Conservation (phyloP, 1,140 invertebrate species). For the Caenorhabditis remanei region DNA sequence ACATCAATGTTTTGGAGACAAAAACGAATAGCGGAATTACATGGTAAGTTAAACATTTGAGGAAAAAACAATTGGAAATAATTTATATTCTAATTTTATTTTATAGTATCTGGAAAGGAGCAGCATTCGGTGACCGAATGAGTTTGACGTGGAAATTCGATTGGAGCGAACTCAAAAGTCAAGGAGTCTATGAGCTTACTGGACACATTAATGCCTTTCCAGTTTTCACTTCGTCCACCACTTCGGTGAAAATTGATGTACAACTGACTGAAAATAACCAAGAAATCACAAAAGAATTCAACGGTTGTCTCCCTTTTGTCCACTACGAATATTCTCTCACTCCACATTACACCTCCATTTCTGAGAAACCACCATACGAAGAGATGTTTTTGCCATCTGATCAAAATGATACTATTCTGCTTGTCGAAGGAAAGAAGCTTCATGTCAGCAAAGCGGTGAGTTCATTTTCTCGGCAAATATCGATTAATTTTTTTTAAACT, state of each 20-base stretch:
- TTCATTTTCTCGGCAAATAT: no score
- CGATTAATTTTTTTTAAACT: no score
- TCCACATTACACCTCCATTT: neutral
- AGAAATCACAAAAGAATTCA: neutral
- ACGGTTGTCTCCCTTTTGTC: neutral
- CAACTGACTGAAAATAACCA: neutral
- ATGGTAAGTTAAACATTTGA: no score
- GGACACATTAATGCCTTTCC: neutral
- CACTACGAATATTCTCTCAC: neutral
- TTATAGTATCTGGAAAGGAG: no score
- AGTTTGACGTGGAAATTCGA: neutral
- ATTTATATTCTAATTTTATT: no score
- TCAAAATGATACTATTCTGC: neutral
- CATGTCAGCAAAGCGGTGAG: neutral
- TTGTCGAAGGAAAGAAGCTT: neutral
- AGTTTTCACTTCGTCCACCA: neutral
- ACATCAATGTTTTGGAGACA: no score
- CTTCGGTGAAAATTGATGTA: neutral
- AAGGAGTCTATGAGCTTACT: neutral
- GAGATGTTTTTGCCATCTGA: neutral
- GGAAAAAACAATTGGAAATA: no score
- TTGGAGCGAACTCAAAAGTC: neutral
- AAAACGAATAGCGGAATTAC: no score
- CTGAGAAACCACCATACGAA: neutral
- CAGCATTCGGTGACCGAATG: no score